Base-by-base conservation (phyloP, 1,140 invertebrate genomes). In the Hypsibius dujardini region DNA sequence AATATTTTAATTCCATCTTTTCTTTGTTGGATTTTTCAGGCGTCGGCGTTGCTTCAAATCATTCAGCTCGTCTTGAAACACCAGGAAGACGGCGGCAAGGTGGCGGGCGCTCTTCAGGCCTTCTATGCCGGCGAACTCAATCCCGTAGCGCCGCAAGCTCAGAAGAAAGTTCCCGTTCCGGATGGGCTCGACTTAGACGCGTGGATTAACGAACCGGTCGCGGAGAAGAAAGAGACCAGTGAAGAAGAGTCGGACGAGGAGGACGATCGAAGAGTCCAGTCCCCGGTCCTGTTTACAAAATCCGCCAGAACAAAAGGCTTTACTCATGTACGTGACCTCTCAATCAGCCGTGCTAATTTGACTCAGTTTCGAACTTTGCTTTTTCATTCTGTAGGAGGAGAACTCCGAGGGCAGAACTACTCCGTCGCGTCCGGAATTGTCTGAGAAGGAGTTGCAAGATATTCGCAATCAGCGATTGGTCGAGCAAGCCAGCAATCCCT, bases 71-170 rank as follows among this genome's bases (percentile, higher is more conserved):
- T 92, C 28, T 77, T 78, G 56, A 84, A 84, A 74, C 75, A 79
- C 69, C 77, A 78, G 62, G 67, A 75, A 59, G 72, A 72, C 12
- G 79, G 76, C 47, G 79, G 79, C 60, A 80, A 77, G 74, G 77
- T 83, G 46, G 77, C 76, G 1, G 72, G 76, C 14, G 82, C 84
- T 70, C 73, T 81, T 15, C 71, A 77, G 14, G 75, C 75, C 1
- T 73, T 86, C 40, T 85, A 95, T 80, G 83, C 85, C 60, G 93
- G 94, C 1, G 94, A 98, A 79, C 81, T 99, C 3, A 99, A 98
- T 82, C 96, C 96, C 1, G 95, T 99, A 46, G 95, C 95, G 47
- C 87, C 91, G 0, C 98, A 98, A 83, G 96, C 96, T 69, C 96
- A 99, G 82, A 87, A 87, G 76, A 98, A 98, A 85, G 96, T 99